These are phyloP conservation scores for Lithophane leautieri DNA, from an alignment of 2,888 invertebrate species.

Conservation along the genomic window DNA sequence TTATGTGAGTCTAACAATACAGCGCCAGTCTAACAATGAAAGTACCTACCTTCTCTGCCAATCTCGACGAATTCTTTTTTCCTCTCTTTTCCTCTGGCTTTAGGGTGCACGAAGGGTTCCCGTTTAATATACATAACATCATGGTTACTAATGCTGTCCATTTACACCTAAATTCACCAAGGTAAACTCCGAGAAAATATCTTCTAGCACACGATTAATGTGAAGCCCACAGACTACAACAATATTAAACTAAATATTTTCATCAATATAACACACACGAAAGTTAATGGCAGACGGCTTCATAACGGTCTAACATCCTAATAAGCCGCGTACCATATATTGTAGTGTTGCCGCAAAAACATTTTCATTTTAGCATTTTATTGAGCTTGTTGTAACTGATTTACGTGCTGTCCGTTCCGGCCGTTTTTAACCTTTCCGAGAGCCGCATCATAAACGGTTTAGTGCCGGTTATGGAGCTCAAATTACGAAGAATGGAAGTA, in stretches of 20 bases:
- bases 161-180: slow-evolving; percentile 7
- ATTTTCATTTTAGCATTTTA: slow-evolving; percentile 79
- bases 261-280: slow-evolving; percentile 57
- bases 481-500: slow-evolving; percentile 87
- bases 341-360: slow-evolving; percentile 72
- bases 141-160: slow-evolving; percentile 6
- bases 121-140: slow-evolving; percentile 17
- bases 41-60: neutral
- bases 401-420: slow-evolving; percentile 82
- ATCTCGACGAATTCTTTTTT: neutral
- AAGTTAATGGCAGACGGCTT: slow-evolving; percentile 61
- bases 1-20: too few species aligned
- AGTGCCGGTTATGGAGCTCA: slow-evolving; percentile 86
- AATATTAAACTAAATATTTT: slow-evolving; percentile 45
- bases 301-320: slow-evolving; percentile 66
- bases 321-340: slow-evolving; percentile 69
- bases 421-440: slow-evolving; percentile 86
- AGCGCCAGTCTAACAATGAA: neutral
- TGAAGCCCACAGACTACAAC: slow-evolving; percentile 19
- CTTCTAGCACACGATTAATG: slow-evolving; percentile 40
- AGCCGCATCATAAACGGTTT: slow-evolving; percentile 88
- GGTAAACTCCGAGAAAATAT: slow-evolving; percentile 2
- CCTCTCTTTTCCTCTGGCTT: neutral
- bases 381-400: slow-evolving; percentile 80
- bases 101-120: neutral